Percentiles rank a stretch among this genome's conserved stretches.
phyloP scores from a whole-genome alignment of 2,113 vertebrate species.

The Jaculus jaculus region DNA sequence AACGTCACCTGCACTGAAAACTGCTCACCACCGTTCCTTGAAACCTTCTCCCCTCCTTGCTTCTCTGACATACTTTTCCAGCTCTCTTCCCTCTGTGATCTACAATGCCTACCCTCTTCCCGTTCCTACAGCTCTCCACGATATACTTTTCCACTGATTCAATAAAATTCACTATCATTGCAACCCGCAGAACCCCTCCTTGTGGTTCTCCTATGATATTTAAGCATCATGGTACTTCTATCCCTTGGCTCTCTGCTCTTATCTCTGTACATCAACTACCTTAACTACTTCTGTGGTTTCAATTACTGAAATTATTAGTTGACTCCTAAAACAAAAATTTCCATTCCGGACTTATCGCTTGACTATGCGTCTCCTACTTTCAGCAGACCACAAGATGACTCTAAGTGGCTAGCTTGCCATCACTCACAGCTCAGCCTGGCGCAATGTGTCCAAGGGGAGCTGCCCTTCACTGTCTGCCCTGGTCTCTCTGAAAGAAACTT shows the following conservation, averaged over 20 bases:
- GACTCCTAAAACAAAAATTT: conserved; percentile 69
- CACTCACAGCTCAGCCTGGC: background rate
- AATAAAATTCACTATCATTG: background rate
- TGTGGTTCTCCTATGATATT: background rate
- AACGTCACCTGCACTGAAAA: background rate
- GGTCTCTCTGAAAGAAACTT: background rate
- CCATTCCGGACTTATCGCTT: conserved; percentile 52
- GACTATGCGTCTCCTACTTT: background rate
- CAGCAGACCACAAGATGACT: conserved; percentile 50
- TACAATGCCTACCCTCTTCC: background rate
- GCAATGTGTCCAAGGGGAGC: background rate
- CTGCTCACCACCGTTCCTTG: background rate
- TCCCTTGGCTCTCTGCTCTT: conserved; percentile 25
- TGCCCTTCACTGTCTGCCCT: background rate
- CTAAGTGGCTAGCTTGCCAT: background rate
- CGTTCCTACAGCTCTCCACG: background rate
- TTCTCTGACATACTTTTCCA: background rate
- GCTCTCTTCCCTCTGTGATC: background rate
- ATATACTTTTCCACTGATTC: background rate
- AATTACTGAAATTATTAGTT: conserved; percentile 59
- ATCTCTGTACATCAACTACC: conserved; percentile 59
- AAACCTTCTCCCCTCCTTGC: accelerated
- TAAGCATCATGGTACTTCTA: background rate
- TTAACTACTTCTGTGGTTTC: conserved; percentile 76
- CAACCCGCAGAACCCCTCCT: conserved; percentile 32